These are phyloP conservation scores for Danaus chrysippus DNA, from an alignment of 2,888 invertebrate genomes.

Conservation along the genomic window DNA sequence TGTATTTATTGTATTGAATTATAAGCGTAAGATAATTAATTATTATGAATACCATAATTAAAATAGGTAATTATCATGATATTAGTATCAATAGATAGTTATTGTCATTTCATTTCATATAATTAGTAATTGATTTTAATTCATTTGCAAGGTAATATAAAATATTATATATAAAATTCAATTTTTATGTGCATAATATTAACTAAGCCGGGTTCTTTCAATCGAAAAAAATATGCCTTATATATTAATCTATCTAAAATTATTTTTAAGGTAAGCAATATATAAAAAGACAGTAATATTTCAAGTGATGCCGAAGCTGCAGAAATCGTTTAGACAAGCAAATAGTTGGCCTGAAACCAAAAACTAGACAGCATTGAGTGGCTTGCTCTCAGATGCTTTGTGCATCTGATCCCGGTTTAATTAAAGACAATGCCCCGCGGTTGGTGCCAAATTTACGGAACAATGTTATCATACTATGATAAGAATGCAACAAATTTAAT, in stretches of 20 bases:
- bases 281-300: background rate
- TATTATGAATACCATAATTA: too few relatives aligned
- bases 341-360: conserved; percentile 66
- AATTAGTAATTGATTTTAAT: too few relatives aligned
- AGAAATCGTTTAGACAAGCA: conserved; percentile 58
- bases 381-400: conserved; percentile 36
- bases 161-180: too few relatives aligned
- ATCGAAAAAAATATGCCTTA: too few relatives aligned
- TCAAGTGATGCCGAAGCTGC: conserved; percentile 22
- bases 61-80: too few relatives aligned
- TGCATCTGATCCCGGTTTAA: conserved; percentile 67
- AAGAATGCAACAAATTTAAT: background rate
- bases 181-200: too few relatives aligned
- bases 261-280: background rate
- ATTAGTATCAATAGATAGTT: too few relatives aligned
- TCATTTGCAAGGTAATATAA: too few relatives aligned
- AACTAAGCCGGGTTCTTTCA: too few relatives aligned
- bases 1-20: too few relatives aligned
- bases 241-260: background rate
- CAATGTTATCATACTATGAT: conserved; percentile 9
- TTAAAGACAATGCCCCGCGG: conserved; percentile 52
- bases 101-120: too few relatives aligned
- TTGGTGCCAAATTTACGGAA: conserved; percentile 42
- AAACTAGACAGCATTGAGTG: conserved; percentile 45
- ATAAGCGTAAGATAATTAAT: too few relatives aligned